Evolutionary conservation across 2,888 invertebrate species (phyloP), one percentile per base, ranked within the genome.

Genomic region (Linhomoeus sp.): DNA sequence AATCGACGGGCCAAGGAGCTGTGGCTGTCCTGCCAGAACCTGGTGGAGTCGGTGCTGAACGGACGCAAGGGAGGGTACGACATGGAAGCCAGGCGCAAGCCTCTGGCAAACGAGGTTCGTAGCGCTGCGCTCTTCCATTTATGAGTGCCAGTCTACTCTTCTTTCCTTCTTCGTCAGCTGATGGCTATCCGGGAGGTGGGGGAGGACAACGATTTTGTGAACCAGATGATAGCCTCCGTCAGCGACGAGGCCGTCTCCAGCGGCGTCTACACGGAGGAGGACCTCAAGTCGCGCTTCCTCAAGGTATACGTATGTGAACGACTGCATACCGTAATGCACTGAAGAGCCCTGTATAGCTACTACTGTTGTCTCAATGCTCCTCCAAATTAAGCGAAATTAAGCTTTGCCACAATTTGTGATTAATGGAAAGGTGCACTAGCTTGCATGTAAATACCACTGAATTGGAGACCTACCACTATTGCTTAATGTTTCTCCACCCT

Each of bases 21-120:
- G 54, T 92, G 92, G 92, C 78, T 85, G 53, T 85, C 92, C 1
- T 87, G 85, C 58, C 85, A 88, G 60, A 78, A 85, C 2, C 71
- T 92, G 36, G 75, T 80, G 60, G 76, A 80, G 2, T 78, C 81
- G 23, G 75, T 88, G 7, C 48, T 52, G 33, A 51, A 58, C 44
- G 61, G 62, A 33, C 53, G 56, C 35, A 74, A 77, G 49, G 70
- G 72, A 20, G 60, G 58, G 26, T 49, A 49, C 40, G 49, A 49
- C 38, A 50, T 55, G 33, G 59, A 63, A n/a, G 48, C 52, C 43
- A 53, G 63, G 55, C 51, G 62, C 55, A 48, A 62, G 20, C 58
- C 62, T 1, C 49, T 62, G n/a, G 53, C 51, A 15, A 55, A 59
- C 44, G 56, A 64, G 48, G 62, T 60, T 1, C 14, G 44, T 7